Evolutionary conservation across 2,888 invertebrate genomes (phyloP), one percentile per base, ranked within the genome.

Genomic region (Eristalis intricaria): DNA sequence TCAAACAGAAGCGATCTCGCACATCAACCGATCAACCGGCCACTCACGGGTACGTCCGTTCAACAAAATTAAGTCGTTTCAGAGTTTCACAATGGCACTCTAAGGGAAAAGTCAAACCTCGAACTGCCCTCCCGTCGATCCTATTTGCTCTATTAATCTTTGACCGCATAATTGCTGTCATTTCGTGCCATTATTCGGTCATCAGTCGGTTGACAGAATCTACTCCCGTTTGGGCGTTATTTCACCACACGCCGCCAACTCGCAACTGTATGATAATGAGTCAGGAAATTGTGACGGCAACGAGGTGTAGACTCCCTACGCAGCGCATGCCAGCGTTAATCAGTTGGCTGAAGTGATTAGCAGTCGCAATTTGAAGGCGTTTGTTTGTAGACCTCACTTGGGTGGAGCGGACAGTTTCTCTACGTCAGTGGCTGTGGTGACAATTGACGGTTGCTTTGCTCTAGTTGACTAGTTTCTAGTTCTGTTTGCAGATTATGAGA

Each of bases 261-360:
- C 77, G 84, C 76, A 77, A 63, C 81, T 38, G 66, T 38, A 40
- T 81, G 77, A 50, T 74, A 69, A 69, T 81, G 50, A 65, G 22
- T 64, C 23, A 26, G 43, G 43, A 69, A 50, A 19, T 23, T 56
- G 13, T 60, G 11, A 43, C 58, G 19, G 61, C 22, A n/a, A 58
- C 60, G 69, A 1, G 7, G 19, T 56, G 13, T 32, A 43, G 10
- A 13, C 29, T 22, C 35, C 61, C 68, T 64, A 43, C 32, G 29
- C 56, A 56, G 32, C n/a, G 60, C 38, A 81, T 81, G 77, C 64
- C 43, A 69, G 60, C 77, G 63, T 69, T 38, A 77, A 77, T 69
- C 73, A 74, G 73, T 82, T 82, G 61, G 38, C 60, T 61, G 2
- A 74, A 78, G 65, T 82, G 81, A 86, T 86, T 86, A 86, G 77